These are phyloP conservation scores for Pegea sp. DNA, from an alignment of 23 tunicate genomes.

Conservation along the genomic window DNA sequence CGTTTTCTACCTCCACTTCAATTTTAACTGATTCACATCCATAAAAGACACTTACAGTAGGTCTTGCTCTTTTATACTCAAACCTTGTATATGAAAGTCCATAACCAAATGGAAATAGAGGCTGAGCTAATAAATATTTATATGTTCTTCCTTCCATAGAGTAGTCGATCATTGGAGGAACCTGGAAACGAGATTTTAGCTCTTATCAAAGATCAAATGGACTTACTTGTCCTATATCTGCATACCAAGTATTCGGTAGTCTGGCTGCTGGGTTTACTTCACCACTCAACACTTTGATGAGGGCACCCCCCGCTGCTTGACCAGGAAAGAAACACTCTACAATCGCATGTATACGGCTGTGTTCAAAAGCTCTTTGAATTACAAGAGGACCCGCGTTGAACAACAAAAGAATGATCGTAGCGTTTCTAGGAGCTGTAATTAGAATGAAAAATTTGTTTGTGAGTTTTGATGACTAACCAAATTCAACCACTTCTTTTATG, in stretches of 20 bases:
- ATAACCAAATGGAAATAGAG: slow-evolving; percentile 62
- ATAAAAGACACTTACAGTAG: neutral
- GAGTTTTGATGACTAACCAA: slow-evolving; percentile 36
- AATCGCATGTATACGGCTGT: slow-evolving; percentile 14
- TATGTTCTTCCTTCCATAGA: slow-evolving; percentile 56
- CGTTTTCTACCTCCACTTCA: neutral
- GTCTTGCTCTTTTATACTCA: slow-evolving; percentile 1
- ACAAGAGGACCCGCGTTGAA: slow-evolving; percentile 72
- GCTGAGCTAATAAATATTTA: slow-evolving; percentile 23
- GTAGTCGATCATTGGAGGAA: slow-evolving; percentile 59
- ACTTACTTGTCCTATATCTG: slow-evolving; percentile 18
- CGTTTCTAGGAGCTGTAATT: slow-evolving; percentile 12
- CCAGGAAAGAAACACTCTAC: slow-evolving; percentile 52
- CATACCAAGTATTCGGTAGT: slow-evolving; percentile 64
- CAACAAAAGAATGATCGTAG: slow-evolving; percentile 16
- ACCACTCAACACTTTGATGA: slow-evolving; percentile 20
- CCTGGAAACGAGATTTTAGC: slow-evolving; percentile 2
- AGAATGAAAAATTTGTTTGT: no score
- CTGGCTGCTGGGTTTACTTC: slow-evolving; percentile 45
- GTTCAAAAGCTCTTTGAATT: slow-evolving; percentile 9
- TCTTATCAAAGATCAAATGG: neutral
- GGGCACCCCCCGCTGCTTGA: slow-evolving; percentile 45
- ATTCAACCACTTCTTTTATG: slow-evolving; percentile 23
- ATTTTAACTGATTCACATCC: neutral
- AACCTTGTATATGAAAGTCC: slow-evolving; percentile 68